Base-by-base conservation (phyloP, 2,797 vertebrate species). In the Catostomus latipinnis region DNA sequence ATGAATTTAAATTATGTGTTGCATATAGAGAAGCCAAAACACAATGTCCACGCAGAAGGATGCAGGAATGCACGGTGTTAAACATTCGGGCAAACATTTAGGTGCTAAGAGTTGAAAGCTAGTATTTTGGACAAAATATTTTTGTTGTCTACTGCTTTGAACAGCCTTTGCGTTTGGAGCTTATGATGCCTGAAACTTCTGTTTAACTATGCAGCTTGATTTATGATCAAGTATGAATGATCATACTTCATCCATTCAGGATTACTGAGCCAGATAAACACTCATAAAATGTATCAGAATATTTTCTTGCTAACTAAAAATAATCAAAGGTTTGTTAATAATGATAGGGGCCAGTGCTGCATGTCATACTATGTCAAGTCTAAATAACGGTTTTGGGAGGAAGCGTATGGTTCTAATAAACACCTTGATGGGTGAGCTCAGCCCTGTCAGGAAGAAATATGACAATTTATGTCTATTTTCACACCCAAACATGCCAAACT, bases 401-500 rank as follows among this genome's bases (percentile, higher is more conserved):
- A 43, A 48, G 53, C 18, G 8, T 16, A 67, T 67, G 43, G 7
- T 67, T 34, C 67, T 76, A 76, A 57, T 68, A 58, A 66, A 49
- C 14, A 54, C 67, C 49, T 67, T 76, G 53, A 76, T 58, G 53
- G 43, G 52, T 76, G 43, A 76, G 45, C 43, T 76, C 45, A 57
- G 63, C 52, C 62, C 61, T 56, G 74, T 76, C 53, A 67, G 53
- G 54, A 34, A 48, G 54, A 68, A 48, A n/a, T 49, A 58, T 58
- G 43, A 58, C 53, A 67, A 67, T 76, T 76, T 45, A 8, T 7
- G 60, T 58, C 43, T 67, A 58, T 58, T 76, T 76, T 77, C 56
- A 46, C 66, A 60, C 45, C 75, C 45, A 60, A 77, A 77, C 54
- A 46, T 77, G 53, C 56, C 75, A 77, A 77, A 61, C 66, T 14